Evolutionary conservation across 2,797 vertebrate species (phyloP), one percentile per base, ranked within the genome.

Genomic region (Takifugu rubripes): DNA sequence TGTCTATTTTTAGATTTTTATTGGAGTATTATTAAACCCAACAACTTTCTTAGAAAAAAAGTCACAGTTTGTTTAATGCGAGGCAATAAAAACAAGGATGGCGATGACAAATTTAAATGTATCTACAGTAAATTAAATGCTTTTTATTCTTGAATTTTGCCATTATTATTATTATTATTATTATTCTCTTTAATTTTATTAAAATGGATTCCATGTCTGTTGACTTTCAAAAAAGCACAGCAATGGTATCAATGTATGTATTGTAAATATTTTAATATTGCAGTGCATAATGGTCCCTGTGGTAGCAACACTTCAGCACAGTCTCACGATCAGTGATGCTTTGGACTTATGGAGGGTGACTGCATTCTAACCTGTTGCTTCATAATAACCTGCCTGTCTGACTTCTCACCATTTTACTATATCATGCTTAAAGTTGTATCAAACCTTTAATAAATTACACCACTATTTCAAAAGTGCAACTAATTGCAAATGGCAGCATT

Each of bases 1-100:
- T 1, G 52, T n/a, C 72, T 89, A 89, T 86, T 86, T 88, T 85
- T 87, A 88, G 62, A 61, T 63, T 26, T 52, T 57, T 60, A 43
- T 40, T 56, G 69, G 65, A 70, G 74, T 73, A 79, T 80, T 75
- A 82, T 88, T 78, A 82, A 84, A 85, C 72, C 57, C 46, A 72
- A 71, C 21, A 1, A 69, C 66, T 77, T 82, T 86, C 77, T 81
- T 61, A 72, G 48, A 76, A 33, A 25, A 71, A 59, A 61, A 56
- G 29, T 61, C 49, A 47, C 42, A 33, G 14, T 54, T 44, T 33
- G 64, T 44, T 47, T 56, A 56, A 68, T 46, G 47, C 36, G 55
- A 72, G 59, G 68, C 10, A 12, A 63, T 42, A 60, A 52, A 5
- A 33, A 33, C 33, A 33, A 33, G 33, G 33, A 33, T 7, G 31